Evolutionary conservation across 2,888 invertebrate species (phyloP).

Genomic region (Alviniconcha strummeri): DNA sequence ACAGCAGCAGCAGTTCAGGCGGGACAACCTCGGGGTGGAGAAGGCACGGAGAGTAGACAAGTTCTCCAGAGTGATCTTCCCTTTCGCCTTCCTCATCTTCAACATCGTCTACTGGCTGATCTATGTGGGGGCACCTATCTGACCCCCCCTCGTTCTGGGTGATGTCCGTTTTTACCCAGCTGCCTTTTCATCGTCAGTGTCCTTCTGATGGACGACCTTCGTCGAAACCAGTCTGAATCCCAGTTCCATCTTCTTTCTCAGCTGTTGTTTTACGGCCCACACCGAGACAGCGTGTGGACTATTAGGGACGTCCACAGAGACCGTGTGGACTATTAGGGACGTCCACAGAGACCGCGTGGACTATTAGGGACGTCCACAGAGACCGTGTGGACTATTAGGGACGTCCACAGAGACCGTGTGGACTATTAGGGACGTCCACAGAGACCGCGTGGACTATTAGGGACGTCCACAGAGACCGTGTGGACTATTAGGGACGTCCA

Average conservation of each 20-base stretch:
- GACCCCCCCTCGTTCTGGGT: neutral
- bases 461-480: too few relatives aligned
- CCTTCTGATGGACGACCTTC: neutral
- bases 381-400: neutral
- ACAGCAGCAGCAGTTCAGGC: neutral
- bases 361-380: neutral
- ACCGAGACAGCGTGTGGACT: too few relatives aligned
- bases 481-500: too few relatives aligned
- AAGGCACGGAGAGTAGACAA: constrained; percentile 43
- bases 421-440: too few relatives aligned
- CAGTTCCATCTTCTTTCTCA: neutral
- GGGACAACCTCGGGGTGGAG: neutral
- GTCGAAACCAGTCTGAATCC: too few relatives aligned
- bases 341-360: neutral
- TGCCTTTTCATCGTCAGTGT: neutral
- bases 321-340: too few relatives aligned
- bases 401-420: neutral
- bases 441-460: too few relatives aligned
- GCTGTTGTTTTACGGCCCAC: neutral
- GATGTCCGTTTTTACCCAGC: neutral
- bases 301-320: neutral
- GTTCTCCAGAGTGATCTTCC: constrained; percentile 39
- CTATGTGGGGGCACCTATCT: constrained; percentile 15
- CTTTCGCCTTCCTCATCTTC: constrained; percentile 40
- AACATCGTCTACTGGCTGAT: constrained; percentile 44